Conservation (phyloP, 2,113 vertebrate genomes). For the Rostratula benghalensis region DNA sequence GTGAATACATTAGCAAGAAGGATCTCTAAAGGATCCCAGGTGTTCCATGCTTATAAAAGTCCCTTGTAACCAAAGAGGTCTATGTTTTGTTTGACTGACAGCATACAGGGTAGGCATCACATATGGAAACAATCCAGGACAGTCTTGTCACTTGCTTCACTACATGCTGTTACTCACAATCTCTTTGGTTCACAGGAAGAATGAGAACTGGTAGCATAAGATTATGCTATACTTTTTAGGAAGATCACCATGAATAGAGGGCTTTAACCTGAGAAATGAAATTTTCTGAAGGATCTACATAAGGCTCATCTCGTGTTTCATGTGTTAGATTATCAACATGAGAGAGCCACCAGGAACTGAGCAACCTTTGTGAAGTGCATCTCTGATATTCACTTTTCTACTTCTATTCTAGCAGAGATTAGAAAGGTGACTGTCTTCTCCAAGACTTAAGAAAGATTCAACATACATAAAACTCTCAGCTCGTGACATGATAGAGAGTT, state of each 20-base stretch:
- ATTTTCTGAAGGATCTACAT: neutral
- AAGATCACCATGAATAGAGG: neutral
- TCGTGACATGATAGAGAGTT: neutral
- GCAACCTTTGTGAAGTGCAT: neutral
- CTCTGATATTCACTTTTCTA: neutral
- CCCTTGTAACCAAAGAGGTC: neutral
- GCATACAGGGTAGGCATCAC: rapidly evolving
- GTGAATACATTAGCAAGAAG: neutral
- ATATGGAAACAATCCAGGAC: neutral
- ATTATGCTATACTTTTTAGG: neutral
- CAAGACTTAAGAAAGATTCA: neutral
- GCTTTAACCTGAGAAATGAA: neutral
- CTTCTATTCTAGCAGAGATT: neutral
- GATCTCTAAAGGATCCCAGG: neutral
- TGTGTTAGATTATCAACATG: neutral
- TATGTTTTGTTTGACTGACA: neutral
- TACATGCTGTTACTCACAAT: neutral
- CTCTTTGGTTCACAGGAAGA: neutral
- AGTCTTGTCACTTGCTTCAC: neutral
- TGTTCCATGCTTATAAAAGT: neutral
- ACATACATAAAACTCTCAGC: neutral
- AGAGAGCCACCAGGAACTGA: neutral
- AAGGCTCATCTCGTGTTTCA: neutral
- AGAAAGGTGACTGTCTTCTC: neutral
- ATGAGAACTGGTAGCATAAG: neutral